Base-by-base conservation (phyloP, 1,140 invertebrate species). In the Ostrea denselamellosa region DNA sequence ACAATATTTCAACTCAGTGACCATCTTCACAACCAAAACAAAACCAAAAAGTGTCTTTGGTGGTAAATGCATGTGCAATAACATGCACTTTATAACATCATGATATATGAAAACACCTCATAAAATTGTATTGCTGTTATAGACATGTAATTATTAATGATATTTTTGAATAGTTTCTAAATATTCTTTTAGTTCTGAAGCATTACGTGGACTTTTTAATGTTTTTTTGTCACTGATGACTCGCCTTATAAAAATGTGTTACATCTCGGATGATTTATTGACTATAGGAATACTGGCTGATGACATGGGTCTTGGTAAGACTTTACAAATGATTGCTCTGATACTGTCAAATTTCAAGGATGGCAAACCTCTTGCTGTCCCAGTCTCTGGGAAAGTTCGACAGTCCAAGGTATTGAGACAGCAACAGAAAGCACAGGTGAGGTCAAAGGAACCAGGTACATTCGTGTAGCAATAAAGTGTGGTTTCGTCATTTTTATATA, bases 281-380 rank as follows among this genome's bases (percentile, higher is more conserved):
- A 34, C 9, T 89, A 3, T 28, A 91, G 91, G 92, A 84, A 91
- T 93, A 62, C 85, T 93, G 81, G 97, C 98, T 52, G 98, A 98
- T 95, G 98, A 98, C 93, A 99, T 99, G 98, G 98, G 98, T 53
- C 91, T 95, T 0, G 97, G 97, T 0, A 98, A 99, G 95, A 99
- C 98, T 0, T 94, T 99, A 3, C 97, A 97, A 0, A 98, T 98
- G 96, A 97, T 99, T 90, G 96, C 98, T 0, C 93, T 98, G 3
- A 95, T 97, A 0, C 92, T 97, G 0, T 93, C 90, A n/a, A 91
- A 91, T 53, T 91, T 91, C 44, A 85, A 86, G n/a, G 87, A 91
- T 83, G 86, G 71, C 0, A 82, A 88, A 54, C 90, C 91, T 8
- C 82, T 91, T 25, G 91, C 89, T 56, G 86, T 90, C 25, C 90